Evolutionary conservation across 1,140 invertebrate species (phyloP).

Genomic region (Metopolophium dirhodum): DNA sequence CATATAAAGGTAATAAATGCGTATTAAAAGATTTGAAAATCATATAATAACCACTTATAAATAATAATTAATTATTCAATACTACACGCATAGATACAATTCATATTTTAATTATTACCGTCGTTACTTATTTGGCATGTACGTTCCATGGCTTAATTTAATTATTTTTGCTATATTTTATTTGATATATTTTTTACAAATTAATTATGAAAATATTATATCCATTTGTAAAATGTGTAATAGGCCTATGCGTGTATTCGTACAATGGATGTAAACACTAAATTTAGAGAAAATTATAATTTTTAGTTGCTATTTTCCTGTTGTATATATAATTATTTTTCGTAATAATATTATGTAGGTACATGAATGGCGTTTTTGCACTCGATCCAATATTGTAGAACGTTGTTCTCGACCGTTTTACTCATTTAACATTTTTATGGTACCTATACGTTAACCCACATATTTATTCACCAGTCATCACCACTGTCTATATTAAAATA

Average conservation of each 20-base stretch:
- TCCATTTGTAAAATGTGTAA: slow-evolving; percentile 10
- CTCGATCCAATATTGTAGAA: background rate
- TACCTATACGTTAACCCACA: background rate
- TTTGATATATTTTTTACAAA: background rate
- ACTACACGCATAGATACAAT: background rate
- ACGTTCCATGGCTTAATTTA: background rate
- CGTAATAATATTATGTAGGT: no score
- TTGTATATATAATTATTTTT: background rate
- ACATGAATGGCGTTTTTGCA: background rate
- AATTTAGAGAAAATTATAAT: background rate
- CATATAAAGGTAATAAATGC: slow-evolving; percentile 42
- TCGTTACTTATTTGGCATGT: no score
- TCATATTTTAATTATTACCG: background rate
- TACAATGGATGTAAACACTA: background rate
- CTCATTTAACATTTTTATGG: background rate
- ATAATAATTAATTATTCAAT: no score
- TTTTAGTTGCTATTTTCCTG: background rate
- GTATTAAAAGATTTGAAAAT: background rate
- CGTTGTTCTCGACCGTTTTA: background rate
- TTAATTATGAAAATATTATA: background rate
- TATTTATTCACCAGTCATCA: background rate
- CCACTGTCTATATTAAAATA: background rate
- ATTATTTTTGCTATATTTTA: background rate
- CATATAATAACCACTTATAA: background rate
- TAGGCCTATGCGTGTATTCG: background rate